These are phyloP conservation scores for Hyalella azteca DNA, from an alignment of 2,888 invertebrate genomes.

Conservation along the genomic window DNA sequence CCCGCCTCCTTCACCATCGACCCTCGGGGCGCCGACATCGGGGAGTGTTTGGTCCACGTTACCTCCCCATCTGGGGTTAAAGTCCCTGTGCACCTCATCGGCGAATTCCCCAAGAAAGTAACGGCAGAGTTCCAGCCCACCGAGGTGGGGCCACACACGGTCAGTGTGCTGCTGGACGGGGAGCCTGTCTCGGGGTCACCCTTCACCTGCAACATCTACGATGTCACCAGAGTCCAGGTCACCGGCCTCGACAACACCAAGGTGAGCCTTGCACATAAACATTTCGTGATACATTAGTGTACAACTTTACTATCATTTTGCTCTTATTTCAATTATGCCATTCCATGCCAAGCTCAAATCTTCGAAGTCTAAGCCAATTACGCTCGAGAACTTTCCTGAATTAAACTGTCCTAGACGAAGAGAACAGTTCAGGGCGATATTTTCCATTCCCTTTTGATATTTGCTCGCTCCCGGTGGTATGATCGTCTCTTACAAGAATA, in stretches of 20 bases:
- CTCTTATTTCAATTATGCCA: too few relatives aligned
- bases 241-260: slow-evolving; percentile 68
- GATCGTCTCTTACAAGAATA: too few relatives aligned
- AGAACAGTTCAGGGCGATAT: too few relatives aligned
- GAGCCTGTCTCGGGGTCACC: slow-evolving; percentile 89
- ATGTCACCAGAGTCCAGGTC: slow-evolving; percentile 72
- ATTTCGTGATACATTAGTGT: too few relatives aligned
- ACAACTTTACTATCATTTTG: too few relatives aligned
- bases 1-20: slow-evolving; percentile 71
- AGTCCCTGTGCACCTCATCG: slow-evolving; percentile 74
- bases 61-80: slow-evolving; percentile 84
- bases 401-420: too few relatives aligned
- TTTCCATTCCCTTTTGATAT: too few relatives aligned
- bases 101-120: slow-evolving; percentile 71
- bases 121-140: slow-evolving; percentile 81
- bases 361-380: too few relatives aligned
- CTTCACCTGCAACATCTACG: slow-evolving; percentile 92
- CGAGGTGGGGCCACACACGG: slow-evolving; percentile 85
- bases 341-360: too few relatives aligned
- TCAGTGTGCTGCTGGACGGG: slow-evolving; percentile 80
- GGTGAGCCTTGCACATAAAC: too few relatives aligned
- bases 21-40: slow-evolving; percentile 64
- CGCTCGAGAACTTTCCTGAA: too few relatives aligned
- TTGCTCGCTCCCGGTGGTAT: too few relatives aligned
- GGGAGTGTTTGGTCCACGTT: slow-evolving; percentile 65